These are phyloP conservation scores for Eretmochelys imbricata DNA, from an alignment of 2,113 vertebrate genomes.

Conservation along the genomic window DNA sequence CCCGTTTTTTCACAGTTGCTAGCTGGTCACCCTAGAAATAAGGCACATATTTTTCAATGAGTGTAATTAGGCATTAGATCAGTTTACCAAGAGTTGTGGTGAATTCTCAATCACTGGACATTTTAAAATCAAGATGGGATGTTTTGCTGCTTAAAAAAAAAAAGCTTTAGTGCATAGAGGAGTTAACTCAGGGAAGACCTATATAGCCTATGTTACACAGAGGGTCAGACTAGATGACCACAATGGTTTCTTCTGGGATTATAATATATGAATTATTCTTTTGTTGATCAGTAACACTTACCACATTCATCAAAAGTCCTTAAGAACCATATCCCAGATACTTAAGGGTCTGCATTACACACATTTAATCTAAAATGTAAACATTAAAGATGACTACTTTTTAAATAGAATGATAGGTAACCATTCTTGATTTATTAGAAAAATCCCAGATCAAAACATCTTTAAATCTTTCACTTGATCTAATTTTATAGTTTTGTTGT, in stretches of 20 bases:
- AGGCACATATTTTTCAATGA: neutral
- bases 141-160: no score
- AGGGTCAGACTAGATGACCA: neutral
- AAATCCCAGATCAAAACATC: neutral
- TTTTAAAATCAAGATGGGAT: neutral
- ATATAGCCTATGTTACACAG: neutral
- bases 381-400: neutral
- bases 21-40: neutral
- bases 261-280: neutral
- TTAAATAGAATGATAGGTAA: neutral
- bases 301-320: neutral
- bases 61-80: neutral
- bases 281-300: neutral
- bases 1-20: no score
- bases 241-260: neutral
- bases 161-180: neutral
- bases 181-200: neutral
- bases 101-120: neutral
- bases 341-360: neutral
- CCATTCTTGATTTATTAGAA: neutral
- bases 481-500: neutral
- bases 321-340: neutral
- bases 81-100: neutral
- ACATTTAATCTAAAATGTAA: neutral
- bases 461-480: neutral